phyloP scores from a whole-genome alignment of 2,113 vertebrate species.

The Anguilla rostrata region DNA sequence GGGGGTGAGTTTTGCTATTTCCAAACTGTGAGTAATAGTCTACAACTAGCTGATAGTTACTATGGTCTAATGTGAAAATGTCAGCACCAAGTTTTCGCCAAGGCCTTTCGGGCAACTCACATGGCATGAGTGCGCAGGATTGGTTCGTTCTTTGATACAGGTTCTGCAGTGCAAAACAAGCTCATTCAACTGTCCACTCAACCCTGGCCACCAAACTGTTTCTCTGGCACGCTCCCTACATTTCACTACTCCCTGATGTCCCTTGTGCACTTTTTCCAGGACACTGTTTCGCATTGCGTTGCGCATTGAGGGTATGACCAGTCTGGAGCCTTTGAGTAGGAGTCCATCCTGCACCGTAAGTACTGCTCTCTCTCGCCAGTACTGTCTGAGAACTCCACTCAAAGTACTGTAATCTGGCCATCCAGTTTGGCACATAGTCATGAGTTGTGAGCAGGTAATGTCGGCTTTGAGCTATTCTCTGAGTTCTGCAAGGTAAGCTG shows the following conservation, averaged over 20 bases:
- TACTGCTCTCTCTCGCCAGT: neutral
- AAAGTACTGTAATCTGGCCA: neutral
- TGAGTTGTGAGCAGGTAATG: neutral
- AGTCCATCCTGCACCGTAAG: neutral
- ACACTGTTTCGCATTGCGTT: too few species aligned
- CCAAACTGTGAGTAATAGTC: conserved; percentile 5
- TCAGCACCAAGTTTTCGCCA: conserved; percentile 13
- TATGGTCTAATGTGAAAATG: neutral
- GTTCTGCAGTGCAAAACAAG: neutral
- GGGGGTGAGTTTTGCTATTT: conserved; percentile 7
- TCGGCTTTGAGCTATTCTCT: neutral
- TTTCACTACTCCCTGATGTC: neutral
- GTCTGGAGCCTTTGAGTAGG: neutral
- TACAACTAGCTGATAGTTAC: conserved; percentile 1
- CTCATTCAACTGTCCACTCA: neutral
- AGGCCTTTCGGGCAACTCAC: conserved; percentile 6
- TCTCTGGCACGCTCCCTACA: neutral
- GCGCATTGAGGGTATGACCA: neutral
- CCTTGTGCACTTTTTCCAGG: neutral
- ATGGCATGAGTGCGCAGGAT: conserved; percentile 2
- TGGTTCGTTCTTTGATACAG: neutral
- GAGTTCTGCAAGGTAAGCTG: neutral
- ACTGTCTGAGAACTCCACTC: neutral
- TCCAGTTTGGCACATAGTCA: neutral
- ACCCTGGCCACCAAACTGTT: neutral